A percentile compares a stretch with the other conserved stretches of the same genome.
Conservation (phyloP, 2,797 vertebrate species). For the Iguana delicatissima region DNA sequence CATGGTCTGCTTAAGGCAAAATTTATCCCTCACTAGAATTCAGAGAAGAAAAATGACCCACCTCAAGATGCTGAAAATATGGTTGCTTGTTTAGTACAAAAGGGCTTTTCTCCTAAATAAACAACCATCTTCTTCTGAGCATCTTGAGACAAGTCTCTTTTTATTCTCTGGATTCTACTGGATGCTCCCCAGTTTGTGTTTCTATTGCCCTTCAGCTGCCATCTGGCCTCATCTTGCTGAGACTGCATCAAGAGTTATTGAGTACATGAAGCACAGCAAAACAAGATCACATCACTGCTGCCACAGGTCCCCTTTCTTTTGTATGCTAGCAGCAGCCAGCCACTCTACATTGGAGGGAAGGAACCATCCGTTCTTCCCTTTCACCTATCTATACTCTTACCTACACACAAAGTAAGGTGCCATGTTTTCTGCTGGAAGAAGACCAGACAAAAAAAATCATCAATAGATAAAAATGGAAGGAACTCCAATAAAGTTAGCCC, state of each 20-base stretch:
- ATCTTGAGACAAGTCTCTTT: too few species aligned
- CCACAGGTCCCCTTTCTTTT: background rate
- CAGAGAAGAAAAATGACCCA: too few species aligned
- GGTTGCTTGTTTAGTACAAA: too few species aligned
- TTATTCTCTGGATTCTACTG: too few species aligned
- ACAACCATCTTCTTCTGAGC: too few species aligned
- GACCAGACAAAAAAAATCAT: background rate
- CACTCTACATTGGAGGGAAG: background rate
- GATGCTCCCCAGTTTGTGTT: too few species aligned
- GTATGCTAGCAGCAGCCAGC: background rate
- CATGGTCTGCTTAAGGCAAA: background rate
- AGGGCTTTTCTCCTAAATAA: too few species aligned
- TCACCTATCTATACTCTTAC: background rate
- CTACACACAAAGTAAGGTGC: too few species aligned
- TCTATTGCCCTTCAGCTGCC: too few species aligned
- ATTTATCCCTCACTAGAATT: background rate
- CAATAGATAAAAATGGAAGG: background rate
- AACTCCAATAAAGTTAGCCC: background rate
- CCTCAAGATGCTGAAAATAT: too few species aligned
- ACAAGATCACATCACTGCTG: background rate
- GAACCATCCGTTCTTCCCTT: background rate
- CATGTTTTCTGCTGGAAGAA: background rate
- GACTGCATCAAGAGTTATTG: too few species aligned
- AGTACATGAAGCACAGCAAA: background rate
- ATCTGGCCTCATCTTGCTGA: too few species aligned